Conservation (phyloP, 2,797 vertebrate species). For the Rousettus madagascariensis region DNA sequence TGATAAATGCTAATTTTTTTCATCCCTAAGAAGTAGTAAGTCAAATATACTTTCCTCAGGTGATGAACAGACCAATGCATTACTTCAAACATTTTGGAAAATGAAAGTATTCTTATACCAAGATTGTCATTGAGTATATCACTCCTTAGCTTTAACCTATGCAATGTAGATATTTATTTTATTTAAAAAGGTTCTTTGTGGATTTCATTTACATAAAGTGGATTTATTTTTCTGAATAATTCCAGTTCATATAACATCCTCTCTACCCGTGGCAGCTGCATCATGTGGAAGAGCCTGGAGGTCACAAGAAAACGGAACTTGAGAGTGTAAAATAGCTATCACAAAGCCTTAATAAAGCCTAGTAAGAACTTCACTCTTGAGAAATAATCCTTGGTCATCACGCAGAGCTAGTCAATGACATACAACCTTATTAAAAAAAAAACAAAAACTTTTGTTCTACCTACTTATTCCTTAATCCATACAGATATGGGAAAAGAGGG, state of each 20-base stretch:
- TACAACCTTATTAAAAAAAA: background rate
- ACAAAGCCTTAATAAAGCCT: background rate
- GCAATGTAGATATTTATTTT: background rate
- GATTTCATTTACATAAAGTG: background rate
- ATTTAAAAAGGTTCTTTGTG: background rate
- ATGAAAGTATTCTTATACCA: conserved; percentile 32
- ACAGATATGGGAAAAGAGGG: background rate
- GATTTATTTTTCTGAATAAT: background rate
- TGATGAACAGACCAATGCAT: background rate
- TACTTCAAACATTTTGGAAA: conserved; percentile 47
- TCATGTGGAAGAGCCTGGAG: background rate
- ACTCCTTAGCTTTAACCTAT: background rate
- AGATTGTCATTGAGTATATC: background rate
- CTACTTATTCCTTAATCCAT: background rate
- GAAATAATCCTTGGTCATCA: background rate
- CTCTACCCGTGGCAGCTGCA: background rate
- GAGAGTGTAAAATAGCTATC: background rate
- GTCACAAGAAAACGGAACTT: no score
- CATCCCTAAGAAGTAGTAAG: background rate
- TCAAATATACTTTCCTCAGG: conserved; percentile 14
- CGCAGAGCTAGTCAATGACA: background rate
- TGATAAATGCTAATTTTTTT: conserved; percentile 56
- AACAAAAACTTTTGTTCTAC: background rate
- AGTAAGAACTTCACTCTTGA: background rate
- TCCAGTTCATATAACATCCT: background rate